Conservation (phyloP, 2,888 invertebrate species). For the Teleiodes luculella region DNA sequence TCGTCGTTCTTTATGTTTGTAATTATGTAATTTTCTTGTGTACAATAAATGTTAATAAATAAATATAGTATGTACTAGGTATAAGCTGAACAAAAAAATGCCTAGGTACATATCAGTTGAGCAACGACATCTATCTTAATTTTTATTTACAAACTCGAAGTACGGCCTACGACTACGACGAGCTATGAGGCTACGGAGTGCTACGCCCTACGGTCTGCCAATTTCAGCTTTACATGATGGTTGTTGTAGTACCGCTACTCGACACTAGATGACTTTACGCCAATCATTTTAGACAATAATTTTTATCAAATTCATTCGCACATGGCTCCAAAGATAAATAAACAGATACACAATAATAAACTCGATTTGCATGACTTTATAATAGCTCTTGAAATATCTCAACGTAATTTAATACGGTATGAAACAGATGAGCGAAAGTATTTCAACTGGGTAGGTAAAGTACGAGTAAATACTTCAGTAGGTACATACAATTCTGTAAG, state of each 20-base stretch:
- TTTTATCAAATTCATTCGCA: conserved; percentile 3
- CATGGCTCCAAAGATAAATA: background rate
- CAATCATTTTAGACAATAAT: background rate
- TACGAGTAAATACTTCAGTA: background rate
- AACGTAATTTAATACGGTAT: no score
- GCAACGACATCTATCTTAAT: background rate
- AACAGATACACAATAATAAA: conserved; percentile 5
- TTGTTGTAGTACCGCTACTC: conserved; percentile 30
- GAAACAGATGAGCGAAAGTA: background rate
- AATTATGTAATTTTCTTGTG: no score
- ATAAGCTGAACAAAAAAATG: no score
- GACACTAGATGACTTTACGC: conserved; percentile 36
- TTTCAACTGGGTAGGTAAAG: background rate
- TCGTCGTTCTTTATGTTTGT: no score
- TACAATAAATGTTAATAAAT: no score
- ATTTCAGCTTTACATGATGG: no score
- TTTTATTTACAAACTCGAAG: background rate
- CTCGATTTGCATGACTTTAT: background rate
- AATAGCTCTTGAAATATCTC: no score
- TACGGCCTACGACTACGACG: background rate
- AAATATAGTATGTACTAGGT: no score
- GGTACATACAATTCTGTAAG: background rate
- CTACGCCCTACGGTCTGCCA: no score
- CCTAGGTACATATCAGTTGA: no score
- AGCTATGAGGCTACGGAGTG: no score